phyloP scores from a whole-genome alignment of 92 coral and sea anemone genomes.

The Phenganax stokvisi region DNA sequence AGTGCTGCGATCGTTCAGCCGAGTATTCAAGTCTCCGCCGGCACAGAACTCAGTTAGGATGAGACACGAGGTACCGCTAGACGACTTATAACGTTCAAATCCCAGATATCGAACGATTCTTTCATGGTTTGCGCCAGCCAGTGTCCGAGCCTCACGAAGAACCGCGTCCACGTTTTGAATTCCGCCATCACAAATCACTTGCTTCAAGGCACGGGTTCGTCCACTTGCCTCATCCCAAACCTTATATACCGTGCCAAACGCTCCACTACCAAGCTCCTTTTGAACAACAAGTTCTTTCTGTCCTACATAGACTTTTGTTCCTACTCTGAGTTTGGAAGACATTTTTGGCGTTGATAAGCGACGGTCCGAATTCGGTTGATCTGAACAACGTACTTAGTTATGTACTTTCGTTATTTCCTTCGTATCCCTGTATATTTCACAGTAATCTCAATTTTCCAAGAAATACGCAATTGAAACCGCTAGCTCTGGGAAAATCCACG shows the following conservation, averaged over 20 bases:
- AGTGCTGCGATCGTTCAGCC: constrained; percentile 36
- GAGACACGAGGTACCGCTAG: constrained; percentile 12
- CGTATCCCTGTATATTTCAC: too few species aligned
- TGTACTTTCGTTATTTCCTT: too few species aligned
- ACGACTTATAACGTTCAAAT: background rate
- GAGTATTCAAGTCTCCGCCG: constrained; percentile 45
- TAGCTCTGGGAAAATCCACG: too few species aligned
- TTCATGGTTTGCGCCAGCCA: background rate
- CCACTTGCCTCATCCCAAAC: background rate
- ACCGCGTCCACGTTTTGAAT: background rate
- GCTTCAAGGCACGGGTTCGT: background rate
- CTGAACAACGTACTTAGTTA: too few species aligned
- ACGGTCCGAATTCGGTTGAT: too few species aligned
- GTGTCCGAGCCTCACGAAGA: background rate
- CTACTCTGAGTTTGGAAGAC: too few species aligned
- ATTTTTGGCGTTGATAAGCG: too few species aligned
- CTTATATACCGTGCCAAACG: background rate
- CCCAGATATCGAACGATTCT: constrained; percentile 10
- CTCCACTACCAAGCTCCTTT: background rate
- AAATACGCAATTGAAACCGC: too few species aligned
- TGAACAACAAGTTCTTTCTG: background rate
- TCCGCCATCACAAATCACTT: background rate
- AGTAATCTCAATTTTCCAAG: too few species aligned
- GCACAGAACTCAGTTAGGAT: constrained; percentile 42
- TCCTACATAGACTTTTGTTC: too few species aligned